Percentiles rank a stretch among this genome's conserved stretches.
Conservation (phyloP, 2,888 invertebrate species). For the Diarsia brunnea region DNA sequence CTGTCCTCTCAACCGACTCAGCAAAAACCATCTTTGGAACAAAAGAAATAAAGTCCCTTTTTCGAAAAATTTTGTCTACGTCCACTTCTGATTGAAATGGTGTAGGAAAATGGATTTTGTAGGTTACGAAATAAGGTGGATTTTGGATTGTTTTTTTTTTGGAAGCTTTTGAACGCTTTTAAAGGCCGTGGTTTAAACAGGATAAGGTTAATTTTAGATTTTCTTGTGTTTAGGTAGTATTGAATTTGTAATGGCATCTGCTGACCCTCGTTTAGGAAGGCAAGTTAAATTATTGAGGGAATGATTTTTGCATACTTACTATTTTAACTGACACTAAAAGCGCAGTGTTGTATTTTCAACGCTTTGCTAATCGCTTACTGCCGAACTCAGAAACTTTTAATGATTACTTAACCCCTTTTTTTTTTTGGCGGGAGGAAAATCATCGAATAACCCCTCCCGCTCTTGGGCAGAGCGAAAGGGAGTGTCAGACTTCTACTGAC, state of each 20-base stretch:
- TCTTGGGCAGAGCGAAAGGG: too few relatives aligned
- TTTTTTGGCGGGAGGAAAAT: too few relatives aligned
- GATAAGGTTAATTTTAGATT: constrained; percentile 56
- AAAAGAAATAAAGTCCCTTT: not conserved
- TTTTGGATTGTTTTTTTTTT: not conserved
- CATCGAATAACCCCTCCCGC: too few relatives aligned
- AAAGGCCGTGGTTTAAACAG: constrained; percentile 48
- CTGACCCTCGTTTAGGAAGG: not conserved
- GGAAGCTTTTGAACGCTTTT: constrained; percentile 33
- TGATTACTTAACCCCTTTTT: too few relatives aligned
- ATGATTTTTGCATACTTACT: not conserved
- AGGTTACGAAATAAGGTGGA: accelerated
- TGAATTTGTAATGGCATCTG: constrained; percentile 29
- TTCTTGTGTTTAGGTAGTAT: constrained; percentile 28
- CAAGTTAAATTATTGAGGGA: not conserved
- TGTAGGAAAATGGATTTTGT: not conserved
- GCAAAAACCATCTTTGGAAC: not conserved
- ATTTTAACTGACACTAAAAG: not conserved
- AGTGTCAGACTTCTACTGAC: too few relatives aligned
- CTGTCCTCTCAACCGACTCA: constrained; percentile 21
- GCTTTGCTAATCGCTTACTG: not conserved
- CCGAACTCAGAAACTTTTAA: too few relatives aligned
- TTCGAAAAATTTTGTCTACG: not conserved
- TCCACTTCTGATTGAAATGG: not conserved
- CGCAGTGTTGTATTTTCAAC: not conserved